Evolutionary conservation across 2,797 vertebrate species (phyloP), one percentile per base, ranked within the genome.

Genomic region (Staurois parvus): DNA sequence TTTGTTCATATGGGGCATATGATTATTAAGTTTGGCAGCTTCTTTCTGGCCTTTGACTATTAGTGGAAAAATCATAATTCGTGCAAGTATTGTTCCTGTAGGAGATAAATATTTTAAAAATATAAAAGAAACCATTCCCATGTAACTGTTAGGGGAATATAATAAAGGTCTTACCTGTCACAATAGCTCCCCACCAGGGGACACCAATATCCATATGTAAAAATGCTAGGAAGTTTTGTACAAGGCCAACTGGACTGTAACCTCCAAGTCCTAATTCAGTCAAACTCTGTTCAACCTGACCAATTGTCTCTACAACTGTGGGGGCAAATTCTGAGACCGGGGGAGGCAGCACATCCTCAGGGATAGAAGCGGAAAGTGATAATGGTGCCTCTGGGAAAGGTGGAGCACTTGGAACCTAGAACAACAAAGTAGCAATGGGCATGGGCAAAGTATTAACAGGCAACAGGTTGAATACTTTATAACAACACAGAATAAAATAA

Each of bases 151-250:
- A 19, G 3, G 1, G 19, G 1, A 64, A 64, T n/a, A 24, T 2
- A 9, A 21, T 64, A 26, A 64, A 32, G 29, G n/a, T 10, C 91
- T 95, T 88, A 97, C 97, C 97, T 74, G 88, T 87, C 64, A 96
- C 94, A 11, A 98, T 98, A 83, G 97, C 96, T 0, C 95, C 96
- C 97, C 97, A 98, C 97, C 97, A 98, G 15, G 97, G 97, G 28
- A 97, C 86, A 32, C 95, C 97, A 11, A 96, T 1, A 64, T 95
- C 90, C 26, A 97, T 28, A 74, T 98, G 97, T 48, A 97, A 89
- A 87, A 88, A 93, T 91, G 98, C 96, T 84, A 98, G 83, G 1
- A 97, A 7, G 87, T 94, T 96, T 92, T 98, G 96, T 85, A 98
- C 88, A 28, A 97, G 66, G 6, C 97, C 97, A 84, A 97, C 96